Conservation (phyloP, 2,113 vertebrate species). For the Callionymus lyra region DNA sequence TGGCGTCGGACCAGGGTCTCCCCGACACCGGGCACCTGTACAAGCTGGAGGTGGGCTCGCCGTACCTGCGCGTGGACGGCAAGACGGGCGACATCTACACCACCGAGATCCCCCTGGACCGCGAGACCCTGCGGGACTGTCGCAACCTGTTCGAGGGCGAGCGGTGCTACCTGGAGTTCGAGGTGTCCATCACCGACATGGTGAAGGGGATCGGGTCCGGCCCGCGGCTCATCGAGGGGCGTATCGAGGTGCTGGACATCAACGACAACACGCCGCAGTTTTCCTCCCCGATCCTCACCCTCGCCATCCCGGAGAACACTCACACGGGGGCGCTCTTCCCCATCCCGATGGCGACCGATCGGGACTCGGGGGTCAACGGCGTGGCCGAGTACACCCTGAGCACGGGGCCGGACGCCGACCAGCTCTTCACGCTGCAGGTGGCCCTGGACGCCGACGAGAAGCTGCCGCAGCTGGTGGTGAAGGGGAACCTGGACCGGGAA, state of each 20-base stretch:
- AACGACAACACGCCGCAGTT: constrained; percentile 98
- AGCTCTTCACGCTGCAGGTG: constrained; percentile 88
- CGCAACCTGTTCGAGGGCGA: constrained; percentile 78
- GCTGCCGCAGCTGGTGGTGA: constrained; percentile 87
- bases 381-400: constrained; percentile 86
- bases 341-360: constrained; percentile 83
- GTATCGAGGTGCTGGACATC: constrained; percentile 88
- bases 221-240: constrained; percentile 85
- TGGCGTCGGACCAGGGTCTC: constrained; percentile 83
- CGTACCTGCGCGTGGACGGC: constrained; percentile 87
- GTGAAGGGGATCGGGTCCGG: constrained; percentile 72
- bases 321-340: constrained; percentile 79
- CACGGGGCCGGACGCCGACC: constrained; percentile 73
- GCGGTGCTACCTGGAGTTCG: constrained; percentile 87
- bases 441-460: constrained; percentile 85
- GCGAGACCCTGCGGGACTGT: constrained; percentile 84
- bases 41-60: constrained; percentile 89
- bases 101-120: constrained; percentile 86
- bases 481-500: constrained; percentile 89
- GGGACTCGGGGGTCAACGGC: constrained; percentile 78
- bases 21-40: constrained; percentile 88
- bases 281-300: constrained; percentile 79
- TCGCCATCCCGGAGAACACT: constrained; percentile 93
- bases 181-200: constrained; percentile 93
- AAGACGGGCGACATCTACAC: constrained; percentile 95